Conservation (phyloP, 2,888 invertebrate species). For the Lucinisca nassula region DNA sequence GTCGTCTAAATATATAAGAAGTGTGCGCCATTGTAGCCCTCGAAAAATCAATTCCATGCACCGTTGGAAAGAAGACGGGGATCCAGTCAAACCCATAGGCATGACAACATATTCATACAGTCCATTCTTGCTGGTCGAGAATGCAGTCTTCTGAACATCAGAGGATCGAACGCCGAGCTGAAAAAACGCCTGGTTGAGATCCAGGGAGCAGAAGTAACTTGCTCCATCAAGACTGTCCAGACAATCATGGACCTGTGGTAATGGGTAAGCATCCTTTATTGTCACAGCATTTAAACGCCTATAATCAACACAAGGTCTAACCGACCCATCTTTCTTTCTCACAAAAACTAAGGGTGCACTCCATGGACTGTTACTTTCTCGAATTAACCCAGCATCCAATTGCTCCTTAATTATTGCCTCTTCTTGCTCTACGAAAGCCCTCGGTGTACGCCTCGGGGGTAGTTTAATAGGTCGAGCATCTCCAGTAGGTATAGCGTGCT, state of each 20-base stretch:
- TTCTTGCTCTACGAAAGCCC: no score
- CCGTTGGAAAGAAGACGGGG: conserved; percentile 51
- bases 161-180: conserved; percentile 39
- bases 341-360: no score
- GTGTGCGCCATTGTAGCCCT: conserved; percentile 63
- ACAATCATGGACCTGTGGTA: no score
- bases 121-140: conserved; percentile 39
- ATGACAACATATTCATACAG: conserved; percentile 45
- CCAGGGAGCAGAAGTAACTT: conserved; percentile 42
- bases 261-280: no score
- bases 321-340: no score
- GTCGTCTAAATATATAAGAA: conserved; percentile 71
- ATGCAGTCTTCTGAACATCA: conserved; percentile 51
- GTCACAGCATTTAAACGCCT: not conserved
- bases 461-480: no score
- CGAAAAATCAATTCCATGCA: conserved; percentile 16
- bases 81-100: conserved; percentile 61
- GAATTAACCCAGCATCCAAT: no score
- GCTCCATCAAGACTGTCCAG: conserved; percentile 14
- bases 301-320: no score
- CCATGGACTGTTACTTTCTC: no score
- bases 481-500: no score
- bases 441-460: no score
- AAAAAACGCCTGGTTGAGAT: conserved; percentile 44
- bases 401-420: no score